These are phyloP conservation scores for Melipona bicolor DNA, from an alignment of 2,888 invertebrate genomes.

Conservation along the genomic window DNA sequence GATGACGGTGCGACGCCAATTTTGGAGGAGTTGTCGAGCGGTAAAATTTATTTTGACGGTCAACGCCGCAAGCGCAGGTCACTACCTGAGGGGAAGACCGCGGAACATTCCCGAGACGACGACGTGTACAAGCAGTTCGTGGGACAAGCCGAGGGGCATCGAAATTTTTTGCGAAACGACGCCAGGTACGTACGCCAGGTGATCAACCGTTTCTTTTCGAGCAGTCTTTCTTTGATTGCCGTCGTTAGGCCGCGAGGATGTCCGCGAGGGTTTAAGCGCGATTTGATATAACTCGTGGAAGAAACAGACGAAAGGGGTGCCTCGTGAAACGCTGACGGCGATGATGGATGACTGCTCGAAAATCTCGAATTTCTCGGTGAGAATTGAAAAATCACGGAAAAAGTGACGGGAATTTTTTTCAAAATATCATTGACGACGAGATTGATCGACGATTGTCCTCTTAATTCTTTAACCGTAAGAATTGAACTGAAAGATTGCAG, in stretches of 20 bases:
- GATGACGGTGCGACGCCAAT: constrained; percentile 68
- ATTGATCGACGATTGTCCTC: too few species aligned
- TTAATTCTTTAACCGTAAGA: too few species aligned
- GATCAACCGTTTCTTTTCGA: constrained; percentile 13
- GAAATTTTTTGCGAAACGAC: constrained; percentile 51
- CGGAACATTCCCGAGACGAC: constrained; percentile 55
- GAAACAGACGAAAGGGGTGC: background rate
- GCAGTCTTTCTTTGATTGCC: background rate
- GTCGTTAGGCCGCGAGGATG: background rate
- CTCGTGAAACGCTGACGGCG: background rate
- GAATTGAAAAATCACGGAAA: constrained; percentile 1
- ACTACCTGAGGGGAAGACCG: constrained; percentile 67
- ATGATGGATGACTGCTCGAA: background rate
- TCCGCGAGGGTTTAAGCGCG: background rate
- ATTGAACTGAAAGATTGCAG: too few species aligned
- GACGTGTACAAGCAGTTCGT: constrained; percentile 61
- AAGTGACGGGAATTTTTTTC: background rate
- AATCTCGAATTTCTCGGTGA: background rate
- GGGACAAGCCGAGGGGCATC: constrained; percentile 55
- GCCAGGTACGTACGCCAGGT: constrained; percentile 61
- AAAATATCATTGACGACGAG: too few species aligned
- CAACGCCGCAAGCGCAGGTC: constrained; percentile 73
- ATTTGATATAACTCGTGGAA: constrained; percentile 2
- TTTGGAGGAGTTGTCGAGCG: constrained; percentile 69
- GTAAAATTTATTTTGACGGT: constrained; percentile 70